phyloP scores from a whole-genome alignment of 2,888 invertebrate genomes.

The Abrostola triplasia region DNA sequence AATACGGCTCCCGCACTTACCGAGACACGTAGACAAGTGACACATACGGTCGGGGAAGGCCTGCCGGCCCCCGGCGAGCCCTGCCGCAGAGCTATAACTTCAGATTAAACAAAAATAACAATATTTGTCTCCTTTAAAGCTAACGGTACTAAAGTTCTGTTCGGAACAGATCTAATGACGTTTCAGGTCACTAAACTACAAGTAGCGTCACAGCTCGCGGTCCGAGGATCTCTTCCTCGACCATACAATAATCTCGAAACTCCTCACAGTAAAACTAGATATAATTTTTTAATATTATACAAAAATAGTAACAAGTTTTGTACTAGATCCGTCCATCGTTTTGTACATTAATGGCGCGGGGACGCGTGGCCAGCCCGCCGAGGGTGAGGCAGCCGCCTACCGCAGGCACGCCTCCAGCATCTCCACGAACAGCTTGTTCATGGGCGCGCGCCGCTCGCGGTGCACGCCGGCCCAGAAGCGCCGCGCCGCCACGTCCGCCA shows the following conservation, averaged over 20 bases:
- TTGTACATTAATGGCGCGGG: constrained; percentile 83
- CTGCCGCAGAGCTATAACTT: constrained; percentile 21
- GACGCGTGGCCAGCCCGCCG: constrained; percentile 62
- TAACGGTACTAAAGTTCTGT: constrained; percentile 44
- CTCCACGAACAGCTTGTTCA: constrained; percentile 99
- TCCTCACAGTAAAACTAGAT: constrained; percentile 78
- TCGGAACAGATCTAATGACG: constrained; percentile 44
- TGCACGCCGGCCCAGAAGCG: constrained; percentile 97
- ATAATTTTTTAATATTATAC: constrained; percentile 83
- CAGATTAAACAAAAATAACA: constrained; percentile 21
- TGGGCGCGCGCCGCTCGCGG: constrained; percentile 95
- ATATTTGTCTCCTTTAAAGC: constrained; percentile 34
- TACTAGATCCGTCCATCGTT: constrained; percentile 83
- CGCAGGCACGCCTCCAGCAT: constrained; percentile 95
- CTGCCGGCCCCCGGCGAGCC: constrained; percentile 15
- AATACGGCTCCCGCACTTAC: constrained; percentile 66
- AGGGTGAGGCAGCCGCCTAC: constrained; percentile 72
- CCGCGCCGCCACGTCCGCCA: constrained; percentile 96
- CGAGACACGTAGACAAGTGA: constrained; percentile 51
- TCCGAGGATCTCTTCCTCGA: constrained; percentile 58
- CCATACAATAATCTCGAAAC: constrained; percentile 63
- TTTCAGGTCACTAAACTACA: constrained; percentile 48
- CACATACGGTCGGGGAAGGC: constrained; percentile 65
- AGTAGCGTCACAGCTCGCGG: constrained; percentile 22
- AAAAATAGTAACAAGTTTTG: constrained; percentile 88